These are phyloP conservation scores for Myiozetetes cayanensis DNA, from an alignment of 2,113 vertebrate species.

Conservation along the genomic window DNA sequence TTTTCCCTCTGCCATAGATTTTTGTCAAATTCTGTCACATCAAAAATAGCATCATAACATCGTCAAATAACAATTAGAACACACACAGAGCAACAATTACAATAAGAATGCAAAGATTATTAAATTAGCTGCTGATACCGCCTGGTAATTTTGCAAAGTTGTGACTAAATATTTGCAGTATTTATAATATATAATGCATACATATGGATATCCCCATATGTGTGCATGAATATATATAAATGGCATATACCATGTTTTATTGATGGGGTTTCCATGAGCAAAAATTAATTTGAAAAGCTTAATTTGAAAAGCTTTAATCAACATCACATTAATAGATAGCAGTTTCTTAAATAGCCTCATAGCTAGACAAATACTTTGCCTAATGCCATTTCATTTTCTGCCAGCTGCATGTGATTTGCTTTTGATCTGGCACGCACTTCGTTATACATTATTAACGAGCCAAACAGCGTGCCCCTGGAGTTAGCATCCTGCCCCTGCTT, in stretches of 20 bases:
- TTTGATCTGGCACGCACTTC: conserved; percentile 68
- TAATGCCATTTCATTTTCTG: conserved; percentile 59
- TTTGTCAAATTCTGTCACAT: neutral
- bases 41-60: neutral
- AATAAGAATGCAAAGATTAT: neutral
- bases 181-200: neutral
- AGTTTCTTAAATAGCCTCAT: conserved; percentile 56
- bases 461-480: conserved; percentile 60
- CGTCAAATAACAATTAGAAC: neutral
- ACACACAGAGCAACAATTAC: neutral
- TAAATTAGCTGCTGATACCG: neutral
- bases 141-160: neutral
- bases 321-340: conserved; percentile 47
- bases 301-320: conserved; percentile 51
- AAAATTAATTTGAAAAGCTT: conserved; percentile 50
- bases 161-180: neutral
- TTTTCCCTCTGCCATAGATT: neutral
- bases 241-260: conserved; percentile 3
- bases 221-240: neutral
- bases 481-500: conserved; percentile 63
- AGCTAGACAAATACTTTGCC: conserved; percentile 59
- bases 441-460: conserved; percentile 74
- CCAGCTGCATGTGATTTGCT: conserved; percentile 56
- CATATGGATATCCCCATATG: neutral
- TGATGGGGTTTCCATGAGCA: neutral